Evolutionary conservation across 2,888 invertebrate species (phyloP).

Genomic region (Suillia variegata): DNA sequence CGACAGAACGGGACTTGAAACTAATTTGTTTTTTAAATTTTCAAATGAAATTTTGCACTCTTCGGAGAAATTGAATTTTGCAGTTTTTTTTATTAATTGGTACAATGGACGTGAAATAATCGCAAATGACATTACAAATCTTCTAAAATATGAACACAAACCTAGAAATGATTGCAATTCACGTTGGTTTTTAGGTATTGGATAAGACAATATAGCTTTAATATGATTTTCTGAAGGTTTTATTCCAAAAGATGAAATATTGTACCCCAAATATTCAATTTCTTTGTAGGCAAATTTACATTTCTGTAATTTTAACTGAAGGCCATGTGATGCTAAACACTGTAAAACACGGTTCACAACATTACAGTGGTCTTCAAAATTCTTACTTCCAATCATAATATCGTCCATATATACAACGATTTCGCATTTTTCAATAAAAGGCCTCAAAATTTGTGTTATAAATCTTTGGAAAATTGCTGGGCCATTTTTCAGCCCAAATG

Average conservation of each 20-base stretch:
- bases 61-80: conserved; percentile 19
- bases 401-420: conserved; percentile 24
- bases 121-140: conserved; percentile 26
- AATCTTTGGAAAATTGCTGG: conserved; percentile 25
- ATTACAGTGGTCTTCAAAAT: conserved; percentile 12
- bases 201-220: conserved; percentile 19
- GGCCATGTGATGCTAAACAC: conserved; percentile 9
- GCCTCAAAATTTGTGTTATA: conserved; percentile 11
- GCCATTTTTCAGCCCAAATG: conserved; percentile 27
- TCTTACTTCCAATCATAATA: conserved; percentile 17
- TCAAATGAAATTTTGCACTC: conserved; percentile 18
- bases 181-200: conserved; percentile 10
- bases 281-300: conserved; percentile 9
- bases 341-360: conserved; percentile 16
- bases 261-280: conserved; percentile 23
- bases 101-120: conserved; percentile 41
- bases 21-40: conserved; percentile 11
- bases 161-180: conserved; percentile 21
- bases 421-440: conserved; percentile 12
- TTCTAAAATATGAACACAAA: conserved; percentile 27
- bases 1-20: conserved; percentile 37
- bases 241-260: conserved; percentile 11
- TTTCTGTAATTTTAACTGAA: conserved; percentile 8
- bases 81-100: conserved; percentile 32
- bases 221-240: conserved; percentile 14